Evolutionary conservation across 2,888 invertebrate species (phyloP), one percentile per base, ranked within the genome.

Genomic region (Eremobia ochroleuca): DNA sequence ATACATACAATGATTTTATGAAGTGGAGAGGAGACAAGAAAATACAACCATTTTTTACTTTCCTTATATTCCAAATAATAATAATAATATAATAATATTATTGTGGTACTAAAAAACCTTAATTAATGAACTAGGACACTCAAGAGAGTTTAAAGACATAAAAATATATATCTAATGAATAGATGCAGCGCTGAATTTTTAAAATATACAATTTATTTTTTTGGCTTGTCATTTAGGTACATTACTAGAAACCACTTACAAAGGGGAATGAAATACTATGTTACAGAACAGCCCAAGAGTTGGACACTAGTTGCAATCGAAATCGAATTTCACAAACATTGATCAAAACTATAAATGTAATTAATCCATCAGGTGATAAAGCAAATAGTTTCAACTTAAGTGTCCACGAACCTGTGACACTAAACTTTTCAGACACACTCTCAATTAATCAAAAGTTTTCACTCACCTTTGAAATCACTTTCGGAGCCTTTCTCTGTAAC

Each of bases 401-500:
- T 59, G 46, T 37, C 31, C 67, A 40, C 28, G 40, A 46, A 31
- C 43, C 31, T 40, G 59, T 37, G 61, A 55, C 70, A 34, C 5
- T 11, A 80, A 80, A 84, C 67, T 76, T 71, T 68, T 58, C 49
- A 71, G 75, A 83, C 82, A 59, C 28, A 15, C 1, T 61, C 5
- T 34, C 6, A 52, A 76, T 74, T 66, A 46, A 74, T 77, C 61
- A 77, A 65, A 69, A 55, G 28, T 73, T 75, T 76, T 2, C 28
- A 75, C 85, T 77, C 31, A 83, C 83, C 83, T 74, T 83, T 85
- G 34, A 83, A 84, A 73, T 85, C 74, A 40, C n/a, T 62, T 65
- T 81, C 40, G 4, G 46, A 28, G 11, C 6, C 46, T 67, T 75
- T 84, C 28, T 75, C 69, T 8, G 31, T n/a, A 28, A 46, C 18